A percentile compares a stretch with the other conserved stretches of the same genome.
Conservation (phyloP, 92 coral and sea anemone species). For the Heliopora coerulea region DNA sequence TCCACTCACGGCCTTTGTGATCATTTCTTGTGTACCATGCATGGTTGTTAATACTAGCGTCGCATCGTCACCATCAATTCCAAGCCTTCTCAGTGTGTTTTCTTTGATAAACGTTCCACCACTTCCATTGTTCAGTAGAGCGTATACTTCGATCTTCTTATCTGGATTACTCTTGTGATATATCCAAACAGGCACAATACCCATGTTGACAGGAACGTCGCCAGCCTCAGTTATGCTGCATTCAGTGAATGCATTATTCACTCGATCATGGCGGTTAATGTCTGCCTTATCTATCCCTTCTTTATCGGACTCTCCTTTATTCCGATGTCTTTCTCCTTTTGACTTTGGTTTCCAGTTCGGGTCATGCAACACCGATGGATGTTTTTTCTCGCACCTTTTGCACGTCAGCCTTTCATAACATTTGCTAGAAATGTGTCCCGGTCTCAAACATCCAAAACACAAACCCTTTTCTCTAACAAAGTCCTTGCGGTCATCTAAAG, state of each 20-base stretch:
- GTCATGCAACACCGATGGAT: constrained; percentile 63
- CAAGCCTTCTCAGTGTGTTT: constrained; percentile 42
- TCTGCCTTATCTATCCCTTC: no score
- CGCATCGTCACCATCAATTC: constrained; percentile 51
- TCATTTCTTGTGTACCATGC: constrained; percentile 50
- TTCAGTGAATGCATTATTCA: constrained; percentile 29
- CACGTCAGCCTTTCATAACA: constrained; percentile 48
- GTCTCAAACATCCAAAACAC: constrained; percentile 53
- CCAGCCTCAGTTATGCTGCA: constrained; percentile 59
- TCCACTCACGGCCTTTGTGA: constrained; percentile 40
- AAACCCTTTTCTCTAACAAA: constrained; percentile 51
- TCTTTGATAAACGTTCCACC: constrained; percentile 66
- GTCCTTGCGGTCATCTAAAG: constrained; percentile 54
- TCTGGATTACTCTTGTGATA: constrained; percentile 48
- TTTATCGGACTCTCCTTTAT: not conserved
- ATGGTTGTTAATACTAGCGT: constrained; percentile 52
- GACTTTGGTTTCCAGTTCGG: constrained; percentile 40
- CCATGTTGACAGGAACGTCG: constrained; percentile 58
- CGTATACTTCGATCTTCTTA: constrained; percentile 54
- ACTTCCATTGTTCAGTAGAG: constrained; percentile 64
- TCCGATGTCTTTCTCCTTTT: constrained; percentile 27
- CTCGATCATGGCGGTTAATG: no score
- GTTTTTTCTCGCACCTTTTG: constrained; percentile 56
- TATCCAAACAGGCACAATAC: constrained; percentile 59
- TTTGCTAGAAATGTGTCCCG: constrained; percentile 52